Conservation (phyloP, 2,113 vertebrate genomes). For the Hipposideros armiger region DNA sequence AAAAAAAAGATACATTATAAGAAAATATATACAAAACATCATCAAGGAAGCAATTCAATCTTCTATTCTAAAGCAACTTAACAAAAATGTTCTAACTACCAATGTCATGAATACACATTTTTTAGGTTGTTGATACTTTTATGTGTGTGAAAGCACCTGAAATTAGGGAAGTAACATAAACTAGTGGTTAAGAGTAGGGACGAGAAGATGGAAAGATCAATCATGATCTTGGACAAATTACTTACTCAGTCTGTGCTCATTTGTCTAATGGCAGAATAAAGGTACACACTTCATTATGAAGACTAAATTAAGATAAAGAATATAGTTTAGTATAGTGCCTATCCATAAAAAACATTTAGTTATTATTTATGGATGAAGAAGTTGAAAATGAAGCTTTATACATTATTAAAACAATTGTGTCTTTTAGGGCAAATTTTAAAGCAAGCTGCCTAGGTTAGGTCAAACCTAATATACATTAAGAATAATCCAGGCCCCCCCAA, state of each 20-base stretch:
- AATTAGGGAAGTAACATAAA: neutral
- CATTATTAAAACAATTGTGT: neutral
- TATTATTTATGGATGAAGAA: neutral
- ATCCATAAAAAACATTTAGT: neutral
- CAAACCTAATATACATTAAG: neutral
- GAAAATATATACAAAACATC: neutral
- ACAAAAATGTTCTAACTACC: neutral
- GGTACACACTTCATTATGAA: neutral
- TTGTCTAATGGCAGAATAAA: constrained; percentile 27
- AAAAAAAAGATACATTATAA: neutral
- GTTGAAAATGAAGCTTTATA: neutral
- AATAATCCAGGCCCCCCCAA: neutral
- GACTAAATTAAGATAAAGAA: neutral
- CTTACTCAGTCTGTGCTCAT: neutral
- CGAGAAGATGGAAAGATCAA: neutral
- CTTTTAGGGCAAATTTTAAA: neutral
- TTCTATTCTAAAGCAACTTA: neutral
- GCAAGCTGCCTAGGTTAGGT: neutral
- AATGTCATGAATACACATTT: neutral
- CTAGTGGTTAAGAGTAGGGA: neutral
- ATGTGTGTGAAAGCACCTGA: neutral
- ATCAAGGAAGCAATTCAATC: neutral
- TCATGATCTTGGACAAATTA: neutral
- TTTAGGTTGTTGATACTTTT: neutral
- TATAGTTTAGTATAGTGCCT: neutral